Conservation (phyloP, 2,113 vertebrate species). For the Periophthalmus modestus region DNA sequence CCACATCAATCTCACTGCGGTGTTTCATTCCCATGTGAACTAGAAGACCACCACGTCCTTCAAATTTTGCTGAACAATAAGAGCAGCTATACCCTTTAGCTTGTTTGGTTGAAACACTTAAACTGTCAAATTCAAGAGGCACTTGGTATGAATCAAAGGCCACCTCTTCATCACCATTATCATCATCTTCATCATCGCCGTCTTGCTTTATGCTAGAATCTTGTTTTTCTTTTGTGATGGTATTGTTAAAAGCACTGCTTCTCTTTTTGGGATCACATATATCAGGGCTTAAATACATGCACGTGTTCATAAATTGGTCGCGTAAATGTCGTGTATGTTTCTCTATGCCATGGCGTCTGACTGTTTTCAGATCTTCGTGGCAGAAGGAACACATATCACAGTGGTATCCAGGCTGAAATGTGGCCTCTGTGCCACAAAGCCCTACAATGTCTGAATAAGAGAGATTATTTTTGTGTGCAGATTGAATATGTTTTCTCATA, state of each 20-base stretch:
- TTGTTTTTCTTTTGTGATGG: constrained; percentile 64
- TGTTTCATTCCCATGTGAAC: constrained; percentile 87
- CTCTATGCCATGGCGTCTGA: constrained; percentile 84
- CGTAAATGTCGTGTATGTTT: constrained; percentile 64
- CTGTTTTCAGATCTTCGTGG: constrained; percentile 74
- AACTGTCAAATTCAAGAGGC: constrained; percentile 73
- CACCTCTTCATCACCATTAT: constrained; percentile 21
- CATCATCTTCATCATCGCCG: constrained; percentile 24
- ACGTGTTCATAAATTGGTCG: constrained; percentile 1
- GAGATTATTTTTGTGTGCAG: constrained; percentile 78
- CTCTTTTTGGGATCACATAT: neutral
- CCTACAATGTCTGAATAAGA: constrained; percentile 78
- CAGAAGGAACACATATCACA: constrained; percentile 89
- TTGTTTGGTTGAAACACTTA: constrained; percentile 64
- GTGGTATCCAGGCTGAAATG: constrained; percentile 85
- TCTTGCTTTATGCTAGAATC: constrained; percentile 53
- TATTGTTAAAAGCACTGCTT: constrained; percentile 43
- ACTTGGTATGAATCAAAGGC: constrained; percentile 49
- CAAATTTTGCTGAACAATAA: constrained; percentile 80
- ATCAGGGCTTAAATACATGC: constrained; percentile 14
- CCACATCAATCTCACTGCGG: constrained; percentile 65
- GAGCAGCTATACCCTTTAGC: constrained; percentile 75
- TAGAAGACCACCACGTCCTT: constrained; percentile 77
- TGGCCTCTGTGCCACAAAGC: constrained; percentile 81
- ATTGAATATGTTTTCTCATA: constrained; percentile 83